Conservation (phyloP, 2,797 vertebrate species). For the Fundulus diaphanus region DNA sequence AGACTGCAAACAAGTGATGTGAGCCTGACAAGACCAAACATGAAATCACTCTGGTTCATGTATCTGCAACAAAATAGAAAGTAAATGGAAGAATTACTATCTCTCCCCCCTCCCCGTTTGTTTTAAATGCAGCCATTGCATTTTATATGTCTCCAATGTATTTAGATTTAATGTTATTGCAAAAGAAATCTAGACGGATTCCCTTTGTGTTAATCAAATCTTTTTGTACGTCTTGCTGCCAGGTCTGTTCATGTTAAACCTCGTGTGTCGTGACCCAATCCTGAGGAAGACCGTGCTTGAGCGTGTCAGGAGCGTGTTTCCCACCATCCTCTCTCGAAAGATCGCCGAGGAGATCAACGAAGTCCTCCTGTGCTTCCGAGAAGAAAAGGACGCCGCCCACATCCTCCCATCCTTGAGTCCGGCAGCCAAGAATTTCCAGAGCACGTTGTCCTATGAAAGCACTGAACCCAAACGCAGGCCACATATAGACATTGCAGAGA, state of each 20-base stretch:
- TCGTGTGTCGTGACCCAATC: constrained; percentile 88
- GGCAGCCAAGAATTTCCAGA: constrained; percentile 82
- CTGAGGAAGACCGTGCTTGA: constrained; percentile 85
- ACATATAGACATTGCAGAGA: constrained; percentile 81
- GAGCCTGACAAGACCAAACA: neutral
- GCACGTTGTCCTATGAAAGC: constrained; percentile 72
- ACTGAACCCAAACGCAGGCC: constrained; percentile 70
- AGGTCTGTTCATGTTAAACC: constrained; percentile 87
- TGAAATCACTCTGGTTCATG: neutral
- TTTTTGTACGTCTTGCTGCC: constrained; percentile 1
- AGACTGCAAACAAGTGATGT: neutral
- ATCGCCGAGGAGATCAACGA: constrained; percentile 94
- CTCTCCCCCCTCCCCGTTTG: too few species aligned
- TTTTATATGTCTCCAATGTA: neutral
- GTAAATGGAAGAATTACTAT: neutral
- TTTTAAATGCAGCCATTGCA: neutral
- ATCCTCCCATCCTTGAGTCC: constrained; percentile 68
- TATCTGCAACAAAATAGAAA: neutral
- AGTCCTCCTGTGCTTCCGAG: constrained; percentile 87
- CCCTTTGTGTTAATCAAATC: too few species aligned
- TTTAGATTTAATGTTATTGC: neutral
- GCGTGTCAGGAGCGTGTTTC: constrained; percentile 66
- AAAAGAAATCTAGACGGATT: neutral
- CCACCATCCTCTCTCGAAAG: constrained; percentile 79
- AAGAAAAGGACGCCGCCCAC: constrained; percentile 35